Evolutionary conservation across 2,888 invertebrate species (phyloP), one percentile per base, ranked within the genome.

Genomic region (Melitaea athalia): DNA sequence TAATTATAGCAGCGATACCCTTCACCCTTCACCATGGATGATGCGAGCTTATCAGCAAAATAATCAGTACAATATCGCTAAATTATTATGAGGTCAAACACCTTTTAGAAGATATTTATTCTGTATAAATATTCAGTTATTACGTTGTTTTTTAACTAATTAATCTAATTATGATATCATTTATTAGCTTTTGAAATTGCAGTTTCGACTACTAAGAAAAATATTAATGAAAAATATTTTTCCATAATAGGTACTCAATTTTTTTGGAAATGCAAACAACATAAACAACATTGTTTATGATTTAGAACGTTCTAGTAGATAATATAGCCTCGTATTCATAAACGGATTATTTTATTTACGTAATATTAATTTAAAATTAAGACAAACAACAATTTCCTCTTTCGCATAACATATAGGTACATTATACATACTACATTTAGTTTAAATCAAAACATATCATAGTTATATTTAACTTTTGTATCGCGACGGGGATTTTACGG

Each of bases 1-100:
- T 68, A 69, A 65, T 68, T 68, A 65, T 68, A 69, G 47, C 65
- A 63, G 65, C 47, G 65, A 50, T 63, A 68, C 65, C 60, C 68
- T 68, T 65, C 57, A 68, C 53, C 60, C 68, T 68, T 70, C 69
- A 63, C 31, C 64, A 69, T 63, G 59, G 47, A 63, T 65, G 50
- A 59, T 11, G 61, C 55, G 63, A 59, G 42, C 15, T 38, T 59
- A 59, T 57, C 49, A 69, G 67, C 53, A 55, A 69, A 69, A 72
- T 64, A 70, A 68, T 60, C 66, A 70, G 52, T 31, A 60, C 61
- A 68, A 66, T 64, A 59, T 59, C 24, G 60, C 59, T 24, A 55
- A 31, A 38, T 43, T 63, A 15, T 14, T 62, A 50, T 63, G 69
- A 59, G 63, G 64, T 65, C 69, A 71, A 62, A 64, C 33, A 67